These are phyloP conservation scores for Trachelus troglodyta DNA, from an alignment of 2,888 invertebrate genomes.

Conservation along the genomic window DNA sequence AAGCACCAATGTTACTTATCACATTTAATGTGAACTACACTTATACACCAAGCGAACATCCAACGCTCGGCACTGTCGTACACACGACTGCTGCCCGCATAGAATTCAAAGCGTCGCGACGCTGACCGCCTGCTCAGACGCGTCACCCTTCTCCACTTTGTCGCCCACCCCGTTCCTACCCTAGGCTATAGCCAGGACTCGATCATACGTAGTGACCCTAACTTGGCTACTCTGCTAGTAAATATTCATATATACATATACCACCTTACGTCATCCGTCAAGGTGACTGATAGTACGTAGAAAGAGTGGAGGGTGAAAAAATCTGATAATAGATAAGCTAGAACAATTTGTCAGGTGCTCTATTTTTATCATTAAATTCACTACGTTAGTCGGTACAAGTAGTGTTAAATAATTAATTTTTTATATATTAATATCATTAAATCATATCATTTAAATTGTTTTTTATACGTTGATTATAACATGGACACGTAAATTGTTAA, in stretches of 20 bases:
- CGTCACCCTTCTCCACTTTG: conserved; percentile 30
- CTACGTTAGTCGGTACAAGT: neutral
- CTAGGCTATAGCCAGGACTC: neutral
- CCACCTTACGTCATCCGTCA: neutral
- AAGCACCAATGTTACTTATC: neutral
- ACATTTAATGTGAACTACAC: neutral
- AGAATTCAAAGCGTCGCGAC: conserved; percentile 48
- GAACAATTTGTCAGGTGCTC: neutral
- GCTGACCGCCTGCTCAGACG: conserved; percentile 49
- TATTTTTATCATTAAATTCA: conserved; percentile 8
- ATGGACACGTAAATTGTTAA: neutral
- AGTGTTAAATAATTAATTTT: neutral
- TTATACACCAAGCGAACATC: neutral
- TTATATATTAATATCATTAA: neutral
- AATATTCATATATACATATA: neutral
- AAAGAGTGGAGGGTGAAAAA: neutral
- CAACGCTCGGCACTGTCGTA: conserved; percentile 33
- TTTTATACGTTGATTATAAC: neutral
- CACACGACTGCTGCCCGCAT: conserved; percentile 45
- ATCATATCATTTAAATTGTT: neutral
- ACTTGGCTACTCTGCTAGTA: neutral
- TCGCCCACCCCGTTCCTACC: conserved; percentile 13
- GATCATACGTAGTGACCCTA: neutral
- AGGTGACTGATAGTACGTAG: neutral
- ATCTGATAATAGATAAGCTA: neutral